phyloP scores from a whole-genome alignment of 2,113 vertebrate genomes.

The Turdus rufiventris region DNA sequence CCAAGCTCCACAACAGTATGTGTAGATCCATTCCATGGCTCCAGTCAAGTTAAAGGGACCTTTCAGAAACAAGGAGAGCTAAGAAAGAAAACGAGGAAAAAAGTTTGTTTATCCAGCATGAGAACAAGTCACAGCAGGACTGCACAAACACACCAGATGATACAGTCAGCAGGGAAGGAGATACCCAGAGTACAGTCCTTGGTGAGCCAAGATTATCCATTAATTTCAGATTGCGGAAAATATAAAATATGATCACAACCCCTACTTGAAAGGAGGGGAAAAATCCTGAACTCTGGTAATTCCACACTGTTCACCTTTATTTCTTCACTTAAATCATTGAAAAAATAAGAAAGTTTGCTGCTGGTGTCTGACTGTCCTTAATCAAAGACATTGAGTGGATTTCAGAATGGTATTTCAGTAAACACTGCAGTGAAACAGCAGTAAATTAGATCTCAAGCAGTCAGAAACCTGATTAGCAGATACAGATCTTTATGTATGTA shows the following conservation, averaged over 20 bases:
- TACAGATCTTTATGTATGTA: neutral
- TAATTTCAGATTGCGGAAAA: neutral
- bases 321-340: neutral
- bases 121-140: conserved; percentile 33
- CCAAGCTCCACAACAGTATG: neutral
- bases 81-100: neutral
- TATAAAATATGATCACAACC: neutral
- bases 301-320: neutral
- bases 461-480: neutral
- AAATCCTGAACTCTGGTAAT: neutral
- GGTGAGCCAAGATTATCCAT: conserved; percentile 28
- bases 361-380: neutral
- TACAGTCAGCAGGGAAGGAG: conserved; percentile 1
- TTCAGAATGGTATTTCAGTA: neutral
- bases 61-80: neutral
- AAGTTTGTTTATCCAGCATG: conserved; percentile 17
- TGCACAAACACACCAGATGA: conserved; percentile 53
- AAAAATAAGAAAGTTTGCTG: neutral
- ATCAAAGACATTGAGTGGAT: neutral
- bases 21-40: neutral
- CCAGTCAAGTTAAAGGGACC: neutral
- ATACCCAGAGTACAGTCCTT: neutral
- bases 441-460: neutral
- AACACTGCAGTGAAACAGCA: neutral
- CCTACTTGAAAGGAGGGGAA: neutral